phyloP scores from a whole-genome alignment of 2,797 vertebrate genomes.

The Hemibagrus guttatus region DNA sequence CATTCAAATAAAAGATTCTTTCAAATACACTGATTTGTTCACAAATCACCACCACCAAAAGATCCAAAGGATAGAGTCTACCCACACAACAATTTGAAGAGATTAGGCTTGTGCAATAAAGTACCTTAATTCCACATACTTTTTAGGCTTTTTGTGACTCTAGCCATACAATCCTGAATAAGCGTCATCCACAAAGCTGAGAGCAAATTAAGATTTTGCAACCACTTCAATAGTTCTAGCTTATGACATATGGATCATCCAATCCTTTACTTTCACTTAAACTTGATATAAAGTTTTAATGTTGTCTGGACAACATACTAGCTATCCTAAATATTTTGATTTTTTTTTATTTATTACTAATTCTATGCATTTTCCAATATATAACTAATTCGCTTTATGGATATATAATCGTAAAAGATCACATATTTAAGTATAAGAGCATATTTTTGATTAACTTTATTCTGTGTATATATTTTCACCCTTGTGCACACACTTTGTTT shows the following conservation, averaged over 20 bases:
- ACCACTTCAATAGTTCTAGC: not conserved
- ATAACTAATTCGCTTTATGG: not conserved
- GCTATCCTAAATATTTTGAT: too few relatives aligned
- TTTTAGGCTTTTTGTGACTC: not conserved
- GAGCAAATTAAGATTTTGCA: not conserved
- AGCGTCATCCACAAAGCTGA: not conserved
- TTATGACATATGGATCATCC: conserved; percentile 6
- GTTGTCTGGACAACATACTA: not conserved
- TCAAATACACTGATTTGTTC: too few relatives aligned
- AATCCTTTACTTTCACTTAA: not conserved
- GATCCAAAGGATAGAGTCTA: not conserved
- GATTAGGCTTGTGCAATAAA: not conserved
- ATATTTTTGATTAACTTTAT: not conserved
- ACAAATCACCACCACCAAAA: not conserved
- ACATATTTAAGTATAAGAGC: not conserved
- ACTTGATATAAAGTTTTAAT: not conserved
- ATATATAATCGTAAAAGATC: too few relatives aligned
- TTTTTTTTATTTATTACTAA: too few relatives aligned
- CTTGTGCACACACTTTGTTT: too few relatives aligned
- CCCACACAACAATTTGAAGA: not conserved
- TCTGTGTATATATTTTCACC: not conserved
- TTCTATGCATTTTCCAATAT: not conserved
- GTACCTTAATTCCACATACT: not conserved
- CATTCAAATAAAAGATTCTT: too few relatives aligned
- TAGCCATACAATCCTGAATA: not conserved